Evolutionary conservation across 2,113 vertebrate species (phyloP).

Genomic region (Podilymbus podiceps): DNA sequence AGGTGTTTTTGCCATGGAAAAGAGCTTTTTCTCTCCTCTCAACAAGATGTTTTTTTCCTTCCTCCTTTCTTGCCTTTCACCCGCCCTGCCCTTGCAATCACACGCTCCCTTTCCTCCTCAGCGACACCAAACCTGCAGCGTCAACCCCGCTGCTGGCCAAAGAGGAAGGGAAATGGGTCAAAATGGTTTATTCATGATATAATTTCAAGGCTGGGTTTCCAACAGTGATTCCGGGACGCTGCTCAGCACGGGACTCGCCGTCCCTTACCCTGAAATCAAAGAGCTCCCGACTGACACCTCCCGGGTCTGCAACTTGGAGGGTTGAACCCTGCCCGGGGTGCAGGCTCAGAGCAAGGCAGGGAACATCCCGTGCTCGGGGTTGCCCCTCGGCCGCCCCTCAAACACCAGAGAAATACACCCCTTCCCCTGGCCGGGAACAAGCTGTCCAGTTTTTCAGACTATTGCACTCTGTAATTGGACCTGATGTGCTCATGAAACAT

Average conservation of each 20-base stretch:
- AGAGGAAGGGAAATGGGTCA: background rate
- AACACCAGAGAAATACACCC: background rate
- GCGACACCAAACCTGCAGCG: background rate
- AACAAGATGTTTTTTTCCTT: background rate
- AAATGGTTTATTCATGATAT: rapidly evolving
- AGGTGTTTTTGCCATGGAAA: background rate
- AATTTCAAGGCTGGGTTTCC: background rate
- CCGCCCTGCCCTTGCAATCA: background rate
- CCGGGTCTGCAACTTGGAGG: background rate
- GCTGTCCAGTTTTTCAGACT: background rate
- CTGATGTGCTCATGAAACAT: background rate
- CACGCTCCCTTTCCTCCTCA: background rate
- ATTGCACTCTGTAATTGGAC: background rate
- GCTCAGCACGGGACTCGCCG: background rate
- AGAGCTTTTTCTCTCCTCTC: background rate
- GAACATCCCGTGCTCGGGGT: rapidly evolving
- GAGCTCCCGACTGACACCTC: background rate
- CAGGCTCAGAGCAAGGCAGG: background rate
- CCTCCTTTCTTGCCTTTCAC: background rate
- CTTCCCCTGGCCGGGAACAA: background rate
- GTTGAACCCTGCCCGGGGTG: background rate
- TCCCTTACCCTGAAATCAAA: background rate
- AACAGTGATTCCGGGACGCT: rapidly evolving
- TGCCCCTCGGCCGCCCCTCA: background rate
- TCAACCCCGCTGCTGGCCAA: background rate